Base-by-base conservation (phyloP, 1,140 invertebrate species). In the Saccostrea echinata region DNA sequence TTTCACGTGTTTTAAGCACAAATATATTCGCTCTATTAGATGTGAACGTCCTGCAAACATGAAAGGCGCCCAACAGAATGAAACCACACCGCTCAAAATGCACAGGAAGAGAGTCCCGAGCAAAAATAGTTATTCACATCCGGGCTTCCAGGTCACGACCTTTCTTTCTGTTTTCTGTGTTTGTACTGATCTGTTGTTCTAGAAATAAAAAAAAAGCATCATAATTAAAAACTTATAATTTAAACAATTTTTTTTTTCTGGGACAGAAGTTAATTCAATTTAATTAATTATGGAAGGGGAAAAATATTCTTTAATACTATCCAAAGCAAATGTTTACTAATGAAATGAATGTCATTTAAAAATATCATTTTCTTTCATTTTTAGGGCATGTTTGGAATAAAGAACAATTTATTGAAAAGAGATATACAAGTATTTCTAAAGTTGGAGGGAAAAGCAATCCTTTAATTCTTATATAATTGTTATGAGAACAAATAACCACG, bases 91-190 rank as follows among this genome's bases (percentile, higher is more conserved):
- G 27, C 68, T 76, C 30, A 16, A 8, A 33, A 30, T 76, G 68
- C 27, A 30, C 68, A 76, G 68, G 68, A 76, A 76, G 68, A 16
- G 24, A 30, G 68, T 76, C 68, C 68, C 68, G 68, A 27, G 68
- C 68, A 76, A 76, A 76, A 76, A 76, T 76, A 35, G 68, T 76
- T 76, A 76, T 76, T 76, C 24, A 76, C 68, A 76, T 76, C 68
- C 68, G 68, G 30, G 68, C 24, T 16, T 3, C 16, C 68, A 76
- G 68, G 68, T 24, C 68, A 76, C 27, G 68, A 76, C 68, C 68
- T 30, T 18, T 76, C 68, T 76, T 11, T 27, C 64, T 68, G 12
- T 33, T 76, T 18, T 76, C 27, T 13, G 16, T 16, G 68, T 33
- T 33, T 76, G 12, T 76, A 76, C 4, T 43, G 43, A 8, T 43